Percentiles rank a stretch among this genome's conserved stretches.
Evolutionary conservation across 2,888 invertebrate species (phyloP).

Genomic region (Stratiomys singularior): DNA sequence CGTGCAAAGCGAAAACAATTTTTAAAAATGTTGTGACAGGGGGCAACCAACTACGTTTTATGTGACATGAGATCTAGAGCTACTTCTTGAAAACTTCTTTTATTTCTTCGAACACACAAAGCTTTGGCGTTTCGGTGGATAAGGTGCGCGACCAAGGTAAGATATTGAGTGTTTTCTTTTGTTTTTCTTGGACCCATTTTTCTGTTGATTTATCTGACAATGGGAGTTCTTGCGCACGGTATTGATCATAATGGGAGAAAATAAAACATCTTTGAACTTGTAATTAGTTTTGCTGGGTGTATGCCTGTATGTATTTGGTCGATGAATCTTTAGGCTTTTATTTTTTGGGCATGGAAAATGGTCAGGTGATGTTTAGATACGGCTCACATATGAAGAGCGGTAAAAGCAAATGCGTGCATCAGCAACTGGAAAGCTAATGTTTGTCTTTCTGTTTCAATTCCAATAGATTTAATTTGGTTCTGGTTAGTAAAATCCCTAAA

Average conservation of each 20-base stretch:
- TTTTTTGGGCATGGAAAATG: background rate
- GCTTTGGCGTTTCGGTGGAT: background rate
- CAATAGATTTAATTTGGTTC: too few relatives aligned
- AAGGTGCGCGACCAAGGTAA: background rate
- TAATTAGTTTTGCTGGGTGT: constrained; percentile 37
- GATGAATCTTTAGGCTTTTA: constrained; percentile 5
- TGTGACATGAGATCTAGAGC: constrained; percentile 5
- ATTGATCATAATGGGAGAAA: constrained; percentile 46
- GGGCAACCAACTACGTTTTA: constrained; percentile 15
- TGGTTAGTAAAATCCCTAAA: too few relatives aligned
- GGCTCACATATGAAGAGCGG: background rate
- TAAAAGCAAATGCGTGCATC: background rate
- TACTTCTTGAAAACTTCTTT: constrained; percentile 2
- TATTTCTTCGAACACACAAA: background rate
- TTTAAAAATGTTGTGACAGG: constrained; percentile 39
- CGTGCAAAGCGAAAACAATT: background rate
- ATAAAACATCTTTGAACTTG: constrained; percentile 46
- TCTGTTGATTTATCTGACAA: constrained; percentile 37
- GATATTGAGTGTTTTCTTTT: background rate
- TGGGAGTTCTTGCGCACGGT: constrained; percentile 44
- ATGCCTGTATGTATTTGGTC: background rate
- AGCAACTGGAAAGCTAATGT: too few relatives aligned
- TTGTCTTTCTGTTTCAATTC: too few relatives aligned
- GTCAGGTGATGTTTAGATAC: background rate
- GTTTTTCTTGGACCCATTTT: background rate